Conservation (phyloP, 2,797 vertebrate species). For the Acropternis orthonyx region DNA sequence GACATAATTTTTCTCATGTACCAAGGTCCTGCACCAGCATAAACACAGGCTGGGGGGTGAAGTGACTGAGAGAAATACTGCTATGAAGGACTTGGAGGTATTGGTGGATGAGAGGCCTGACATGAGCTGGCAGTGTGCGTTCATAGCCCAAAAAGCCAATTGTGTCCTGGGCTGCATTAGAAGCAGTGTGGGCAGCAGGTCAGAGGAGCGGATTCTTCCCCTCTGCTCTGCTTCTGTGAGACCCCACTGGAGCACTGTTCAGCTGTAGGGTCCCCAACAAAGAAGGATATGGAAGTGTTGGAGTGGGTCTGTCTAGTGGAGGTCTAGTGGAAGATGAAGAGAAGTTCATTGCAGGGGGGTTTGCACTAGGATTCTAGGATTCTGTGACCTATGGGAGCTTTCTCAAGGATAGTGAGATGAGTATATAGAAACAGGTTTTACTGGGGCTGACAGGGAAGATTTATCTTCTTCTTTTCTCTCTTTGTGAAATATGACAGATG, state of each 20-base stretch:
- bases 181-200: background rate
- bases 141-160: background rate
- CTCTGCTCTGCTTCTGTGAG: background rate
- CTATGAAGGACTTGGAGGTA: background rate
- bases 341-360: accelerated
- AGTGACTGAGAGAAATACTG: background rate
- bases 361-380: background rate
- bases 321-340: background rate
- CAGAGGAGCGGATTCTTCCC: background rate
- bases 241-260: background rate
- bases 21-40: background rate
- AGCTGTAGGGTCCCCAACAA: background rate
- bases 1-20: background rate
- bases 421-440: background rate
- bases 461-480: background rate
- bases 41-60: background rate
- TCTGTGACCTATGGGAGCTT: background rate
- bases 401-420: background rate
- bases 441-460: background rate
- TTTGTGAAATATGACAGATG: background rate
- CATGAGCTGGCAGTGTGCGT: background rate
- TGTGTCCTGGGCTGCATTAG: no score
- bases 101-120: background rate
- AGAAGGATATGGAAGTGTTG: background rate
- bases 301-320: background rate